phyloP scores from a whole-genome alignment of 2,888 invertebrate species.

The Nebria salina region DNA sequence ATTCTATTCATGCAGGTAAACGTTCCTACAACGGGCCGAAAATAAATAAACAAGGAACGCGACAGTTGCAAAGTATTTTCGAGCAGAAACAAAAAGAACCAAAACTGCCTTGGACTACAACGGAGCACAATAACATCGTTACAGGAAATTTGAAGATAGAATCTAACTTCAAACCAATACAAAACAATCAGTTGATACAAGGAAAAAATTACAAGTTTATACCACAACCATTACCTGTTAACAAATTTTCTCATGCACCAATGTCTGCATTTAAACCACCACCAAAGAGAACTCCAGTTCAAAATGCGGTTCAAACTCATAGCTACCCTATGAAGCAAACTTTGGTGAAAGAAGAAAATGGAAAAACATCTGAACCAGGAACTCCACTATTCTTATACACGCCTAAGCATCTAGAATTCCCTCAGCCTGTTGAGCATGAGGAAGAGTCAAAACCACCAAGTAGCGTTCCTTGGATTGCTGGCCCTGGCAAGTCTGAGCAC shows the following conservation, averaged over 20 bases:
- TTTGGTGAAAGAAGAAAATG: constrained; percentile 52
- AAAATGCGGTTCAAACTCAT: constrained; percentile 51
- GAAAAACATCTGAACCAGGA: constrained; percentile 51
- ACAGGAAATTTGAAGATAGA: constrained; percentile 61
- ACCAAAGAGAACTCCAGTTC: constrained; percentile 61
- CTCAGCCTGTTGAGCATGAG: constrained; percentile 41
- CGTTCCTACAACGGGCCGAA: constrained; percentile 59
- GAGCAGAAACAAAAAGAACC: constrained; percentile 60
- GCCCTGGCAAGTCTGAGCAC: constrained; percentile 61
- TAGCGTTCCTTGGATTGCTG: constrained; percentile 60
- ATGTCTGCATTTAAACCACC: constrained; percentile 79
- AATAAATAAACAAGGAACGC: constrained; percentile 58
- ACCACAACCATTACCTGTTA: constrained; percentile 71
- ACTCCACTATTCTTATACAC: constrained; percentile 59
- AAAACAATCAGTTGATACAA: constrained; percentile 43
- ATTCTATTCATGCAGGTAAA: constrained; percentile 57
- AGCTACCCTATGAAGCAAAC: constrained; percentile 48
- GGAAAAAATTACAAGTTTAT: constrained; percentile 64
- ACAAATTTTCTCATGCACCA: constrained; percentile 81
- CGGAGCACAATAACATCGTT: constrained; percentile 60
- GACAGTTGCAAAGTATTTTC: constrained; percentile 59
- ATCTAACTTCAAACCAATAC: constrained; percentile 52
- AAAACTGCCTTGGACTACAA: constrained; percentile 63
- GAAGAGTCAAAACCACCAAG: constrained; percentile 48
- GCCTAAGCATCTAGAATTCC: constrained; percentile 57